Conservation (phyloP, 2,797 vertebrate genomes). For the Sitta carolinensis region DNA sequence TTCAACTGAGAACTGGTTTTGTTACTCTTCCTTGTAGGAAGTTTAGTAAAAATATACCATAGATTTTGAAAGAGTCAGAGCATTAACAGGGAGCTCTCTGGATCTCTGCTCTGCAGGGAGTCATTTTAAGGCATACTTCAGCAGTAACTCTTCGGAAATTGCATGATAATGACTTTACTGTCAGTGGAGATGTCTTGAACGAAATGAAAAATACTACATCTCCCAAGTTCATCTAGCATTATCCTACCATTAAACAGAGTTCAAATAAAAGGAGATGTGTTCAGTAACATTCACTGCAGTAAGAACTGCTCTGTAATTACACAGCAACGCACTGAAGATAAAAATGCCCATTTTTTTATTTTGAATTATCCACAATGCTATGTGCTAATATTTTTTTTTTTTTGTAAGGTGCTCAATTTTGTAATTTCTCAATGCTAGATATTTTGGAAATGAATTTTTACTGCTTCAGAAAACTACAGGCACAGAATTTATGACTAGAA, state of each 20-base stretch:
- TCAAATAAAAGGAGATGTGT: background rate
- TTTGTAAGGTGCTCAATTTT: background rate
- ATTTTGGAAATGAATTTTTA: constrained; percentile 6
- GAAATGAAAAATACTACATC: constrained; percentile 35
- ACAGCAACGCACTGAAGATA: background rate
- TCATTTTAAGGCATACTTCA: constrained; percentile 46
- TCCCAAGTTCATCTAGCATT: constrained; percentile 28
- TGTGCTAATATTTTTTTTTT: background rate
- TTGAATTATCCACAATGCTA: background rate
- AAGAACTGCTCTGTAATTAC: constrained; percentile 29
- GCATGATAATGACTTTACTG: constrained; percentile 40
- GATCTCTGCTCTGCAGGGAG: constrained; percentile 40
- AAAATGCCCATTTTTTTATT: background rate
- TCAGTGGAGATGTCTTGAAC: constrained; percentile 10
- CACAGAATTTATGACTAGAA: background rate
- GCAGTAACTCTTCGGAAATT: constrained; percentile 40
- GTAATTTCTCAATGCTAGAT: background rate
- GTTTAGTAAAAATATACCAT: background rate
- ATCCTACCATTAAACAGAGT: constrained; percentile 22
- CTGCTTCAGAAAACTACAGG: background rate
- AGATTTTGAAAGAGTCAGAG: constrained; percentile 4
- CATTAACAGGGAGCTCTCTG: constrained; percentile 28
- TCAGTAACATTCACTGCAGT: background rate
- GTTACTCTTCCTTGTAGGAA: constrained; percentile 1
- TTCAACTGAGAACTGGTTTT: constrained; percentile 23